Evolutionary conservation across 2,888 invertebrate genomes (phyloP).

Genomic region (Meghimatium bilineatum): DNA sequence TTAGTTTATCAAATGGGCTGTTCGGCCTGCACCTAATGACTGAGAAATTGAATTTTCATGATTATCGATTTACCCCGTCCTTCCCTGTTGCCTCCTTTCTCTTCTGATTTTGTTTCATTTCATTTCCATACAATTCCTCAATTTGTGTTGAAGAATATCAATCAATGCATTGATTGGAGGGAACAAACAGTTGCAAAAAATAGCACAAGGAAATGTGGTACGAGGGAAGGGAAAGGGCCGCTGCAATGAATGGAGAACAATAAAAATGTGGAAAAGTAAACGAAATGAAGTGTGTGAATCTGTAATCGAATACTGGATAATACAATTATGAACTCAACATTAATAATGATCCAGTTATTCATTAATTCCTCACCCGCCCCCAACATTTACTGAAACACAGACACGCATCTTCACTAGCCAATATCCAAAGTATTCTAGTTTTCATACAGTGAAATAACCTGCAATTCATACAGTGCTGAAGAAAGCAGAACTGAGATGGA

Average conservation of each 20-base stretch:
- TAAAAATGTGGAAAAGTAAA: constrained; percentile 3
- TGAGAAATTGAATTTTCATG: constrained; percentile 40
- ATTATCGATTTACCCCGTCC: constrained; percentile 23
- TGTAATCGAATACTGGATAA: constrained; percentile 21
- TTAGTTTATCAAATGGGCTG: constrained; percentile 21
- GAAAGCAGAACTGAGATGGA: too few relatives aligned
- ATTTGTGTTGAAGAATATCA: constrained; percentile 36
- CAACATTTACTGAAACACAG: too few relatives aligned
- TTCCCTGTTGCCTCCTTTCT: not conserved
- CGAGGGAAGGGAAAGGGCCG: not conserved
- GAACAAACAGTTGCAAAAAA: constrained; percentile 16
- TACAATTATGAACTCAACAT: constrained; percentile 11
- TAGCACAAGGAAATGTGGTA: not conserved
- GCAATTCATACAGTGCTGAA: too few relatives aligned
- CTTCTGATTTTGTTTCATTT: constrained; percentile 46
- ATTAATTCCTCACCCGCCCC: too few relatives aligned
- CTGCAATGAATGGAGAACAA: not conserved
- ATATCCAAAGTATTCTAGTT: too few relatives aligned
- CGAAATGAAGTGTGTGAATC: constrained; percentile 2
- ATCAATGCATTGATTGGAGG: constrained; percentile 9
- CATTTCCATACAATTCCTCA: constrained; percentile 42
- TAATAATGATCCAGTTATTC: too few relatives aligned
- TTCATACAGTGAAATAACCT: too few relatives aligned
- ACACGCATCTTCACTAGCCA: too few relatives aligned
- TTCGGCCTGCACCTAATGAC: constrained; percentile 37